phyloP scores from a whole-genome alignment of 2,797 vertebrate species.

The Sebastolobus altivelis region DNA sequence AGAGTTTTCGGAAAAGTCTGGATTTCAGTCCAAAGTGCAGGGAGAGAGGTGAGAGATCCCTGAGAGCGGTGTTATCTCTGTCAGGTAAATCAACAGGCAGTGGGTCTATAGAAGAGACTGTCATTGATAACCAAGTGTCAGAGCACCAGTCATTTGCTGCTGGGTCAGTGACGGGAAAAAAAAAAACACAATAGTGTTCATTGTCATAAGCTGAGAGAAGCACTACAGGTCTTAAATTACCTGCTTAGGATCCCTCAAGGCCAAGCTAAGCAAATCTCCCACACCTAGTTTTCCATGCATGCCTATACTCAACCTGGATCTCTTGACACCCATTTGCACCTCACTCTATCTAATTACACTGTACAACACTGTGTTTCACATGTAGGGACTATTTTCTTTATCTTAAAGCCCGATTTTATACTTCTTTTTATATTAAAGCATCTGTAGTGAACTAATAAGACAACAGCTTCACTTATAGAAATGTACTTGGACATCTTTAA shows the following conservation, averaged over 20 bases:
- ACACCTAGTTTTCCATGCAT: constrained; percentile 74
- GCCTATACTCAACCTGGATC: constrained; percentile 42
- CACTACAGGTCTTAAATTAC: constrained; percentile 73
- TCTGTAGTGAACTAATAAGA: neutral
- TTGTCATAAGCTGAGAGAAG: constrained; percentile 70
- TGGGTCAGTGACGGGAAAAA: constrained; percentile 51
- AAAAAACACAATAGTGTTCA: constrained; percentile 70
- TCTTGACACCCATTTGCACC: constrained; percentile 15
- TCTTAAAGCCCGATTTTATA: neutral
- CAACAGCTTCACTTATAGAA: neutral
- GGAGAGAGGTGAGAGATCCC: neutral
- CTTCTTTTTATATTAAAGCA: neutral
- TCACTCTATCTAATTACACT: constrained; percentile 17
- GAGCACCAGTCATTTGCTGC: constrained; percentile 44
- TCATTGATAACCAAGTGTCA: constrained; percentile 39
- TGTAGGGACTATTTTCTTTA: neutral
- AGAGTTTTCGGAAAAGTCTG: constrained; percentile 35
- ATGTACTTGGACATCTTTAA: neutral
- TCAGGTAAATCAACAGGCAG: constrained; percentile 65
- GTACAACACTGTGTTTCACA: neutral
- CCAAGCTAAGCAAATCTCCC: constrained; percentile 68
- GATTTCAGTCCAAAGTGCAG: constrained; percentile 59
- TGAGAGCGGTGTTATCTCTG: constrained; percentile 48
- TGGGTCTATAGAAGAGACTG: constrained; percentile 23
- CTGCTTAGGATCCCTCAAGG: constrained; percentile 70